Conservation (phyloP, 2,888 invertebrate species). For the Rugalucina vietnamica region DNA sequence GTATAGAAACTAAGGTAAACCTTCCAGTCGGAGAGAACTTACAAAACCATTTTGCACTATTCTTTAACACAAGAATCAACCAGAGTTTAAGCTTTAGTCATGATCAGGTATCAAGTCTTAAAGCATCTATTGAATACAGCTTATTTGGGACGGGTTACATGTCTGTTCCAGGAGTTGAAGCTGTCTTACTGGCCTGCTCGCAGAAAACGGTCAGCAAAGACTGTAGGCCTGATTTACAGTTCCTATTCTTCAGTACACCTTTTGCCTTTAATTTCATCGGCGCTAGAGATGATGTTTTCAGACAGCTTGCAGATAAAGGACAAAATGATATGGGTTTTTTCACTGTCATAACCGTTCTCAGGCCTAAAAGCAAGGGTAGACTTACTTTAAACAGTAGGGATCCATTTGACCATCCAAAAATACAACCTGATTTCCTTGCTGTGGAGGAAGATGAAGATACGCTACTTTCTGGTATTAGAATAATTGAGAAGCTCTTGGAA, state of each 20-base stretch:
- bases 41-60: constrained; percentile 67
- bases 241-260: not conserved
- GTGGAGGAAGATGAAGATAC: constrained; percentile 68
- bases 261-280: not conserved
- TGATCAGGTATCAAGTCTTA: not conserved
- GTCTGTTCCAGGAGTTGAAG: not conserved
- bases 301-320: not conserved
- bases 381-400: constrained; percentile 90
- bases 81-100: not conserved
- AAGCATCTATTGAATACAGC: not conserved
- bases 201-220: too few species aligned
- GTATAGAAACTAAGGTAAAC: constrained; percentile 74
- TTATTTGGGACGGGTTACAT: not conserved
- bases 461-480: constrained; percentile 12
- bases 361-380: constrained; percentile 90
- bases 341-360: constrained; percentile 20
- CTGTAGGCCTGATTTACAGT: not conserved
- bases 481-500: not conserved
- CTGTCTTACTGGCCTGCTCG: not conserved
- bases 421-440: constrained; percentile 95
- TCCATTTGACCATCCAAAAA: constrained; percentile 91
- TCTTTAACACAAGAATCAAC: not conserved
- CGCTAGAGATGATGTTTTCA: not conserved
- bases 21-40: constrained; percentile 79
- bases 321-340: constrained; percentile 73